Conservation (phyloP, 1,140 invertebrate species). For the Drosophila santomea region DNA sequence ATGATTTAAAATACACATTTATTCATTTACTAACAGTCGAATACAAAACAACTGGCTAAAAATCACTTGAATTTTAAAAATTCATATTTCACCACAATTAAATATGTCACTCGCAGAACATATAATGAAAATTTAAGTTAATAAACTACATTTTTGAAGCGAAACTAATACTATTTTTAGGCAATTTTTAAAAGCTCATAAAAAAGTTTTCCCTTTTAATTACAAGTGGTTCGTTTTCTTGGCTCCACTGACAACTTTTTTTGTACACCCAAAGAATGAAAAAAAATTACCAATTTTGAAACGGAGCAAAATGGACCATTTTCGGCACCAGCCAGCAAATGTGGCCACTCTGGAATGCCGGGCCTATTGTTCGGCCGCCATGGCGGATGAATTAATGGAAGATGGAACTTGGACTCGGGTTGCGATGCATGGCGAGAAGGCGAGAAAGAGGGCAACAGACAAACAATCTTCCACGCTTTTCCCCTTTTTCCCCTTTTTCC, state of each 20-base stretch:
- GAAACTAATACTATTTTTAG: background rate
- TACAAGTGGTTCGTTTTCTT: background rate
- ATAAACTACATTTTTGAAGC: background rate
- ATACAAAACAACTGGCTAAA: too few species aligned
- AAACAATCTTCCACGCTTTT: conserved; percentile 34
- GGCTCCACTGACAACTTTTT: background rate
- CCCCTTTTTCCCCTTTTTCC: background rate
- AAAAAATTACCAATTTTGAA: conserved; percentile 1
- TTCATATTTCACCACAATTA: too few species aligned
- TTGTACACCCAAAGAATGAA: background rate
- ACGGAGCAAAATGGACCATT: background rate
- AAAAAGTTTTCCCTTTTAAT: background rate
- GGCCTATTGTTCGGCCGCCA: conserved; percentile 69
- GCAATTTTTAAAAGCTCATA: too few species aligned
- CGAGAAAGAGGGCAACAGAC: conserved; percentile 47
- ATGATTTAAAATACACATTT: background rate
- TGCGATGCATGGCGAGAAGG: conserved; percentile 3
- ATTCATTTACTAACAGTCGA: background rate
- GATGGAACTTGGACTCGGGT: conserved; percentile 6
- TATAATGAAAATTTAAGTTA: too few species aligned
- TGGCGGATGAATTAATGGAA: conserved; percentile 75
- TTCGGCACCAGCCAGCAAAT: conserved; percentile 9
- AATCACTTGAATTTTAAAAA: too few species aligned
- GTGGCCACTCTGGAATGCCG: conserved; percentile 10
- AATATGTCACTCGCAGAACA: too few species aligned